phyloP scores from a whole-genome alignment of 2,888 invertebrate genomes.

The Barypeithes pellucidus region DNA sequence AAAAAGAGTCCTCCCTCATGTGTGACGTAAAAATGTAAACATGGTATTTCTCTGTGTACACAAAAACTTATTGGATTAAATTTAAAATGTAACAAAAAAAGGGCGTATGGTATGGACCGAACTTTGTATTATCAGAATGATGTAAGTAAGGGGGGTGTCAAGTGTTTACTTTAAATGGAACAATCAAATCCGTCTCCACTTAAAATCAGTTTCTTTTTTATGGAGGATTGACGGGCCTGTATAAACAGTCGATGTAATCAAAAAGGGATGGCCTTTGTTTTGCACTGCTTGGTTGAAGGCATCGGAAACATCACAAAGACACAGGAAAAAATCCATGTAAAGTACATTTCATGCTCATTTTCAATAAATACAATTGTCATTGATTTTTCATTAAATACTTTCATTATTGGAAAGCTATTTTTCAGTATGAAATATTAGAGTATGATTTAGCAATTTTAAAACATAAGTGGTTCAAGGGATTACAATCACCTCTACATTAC shows the following conservation, averaged over 20 bases:
- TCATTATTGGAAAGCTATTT: constrained; percentile 23
- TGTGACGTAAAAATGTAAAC: constrained; percentile 1
- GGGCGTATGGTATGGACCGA: neutral
- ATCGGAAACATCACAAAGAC: neutral
- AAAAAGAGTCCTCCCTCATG: neutral
- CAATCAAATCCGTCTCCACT: constrained; percentile 21
- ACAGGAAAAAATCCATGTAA: neutral
- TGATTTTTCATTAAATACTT: constrained; percentile 40
- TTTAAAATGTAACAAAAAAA: constrained; percentile 1
- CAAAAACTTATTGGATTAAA: constrained; percentile 10
- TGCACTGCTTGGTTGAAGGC: constrained; percentile 1
- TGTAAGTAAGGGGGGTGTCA: constrained; percentile 14
- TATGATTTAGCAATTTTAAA: constrained; percentile 38
- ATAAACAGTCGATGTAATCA: constrained; percentile 18
- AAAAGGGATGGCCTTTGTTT: constrained; percentile 18
- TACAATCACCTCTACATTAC: constrained; percentile 16
- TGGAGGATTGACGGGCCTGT: constrained; percentile 12
- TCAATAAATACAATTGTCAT: constrained; percentile 34
- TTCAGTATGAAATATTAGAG: constrained; percentile 32
- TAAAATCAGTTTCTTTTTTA: constrained; percentile 18
- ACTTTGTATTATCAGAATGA: constrained; percentile 18
- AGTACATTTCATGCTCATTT: neutral
- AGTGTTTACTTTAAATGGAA: constrained; percentile 23
- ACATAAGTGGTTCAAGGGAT: constrained; percentile 13
- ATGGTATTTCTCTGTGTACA: constrained; percentile 4